Conservation (phyloP, 2,797 vertebrate species). For the Dipus sagitta region DNA sequence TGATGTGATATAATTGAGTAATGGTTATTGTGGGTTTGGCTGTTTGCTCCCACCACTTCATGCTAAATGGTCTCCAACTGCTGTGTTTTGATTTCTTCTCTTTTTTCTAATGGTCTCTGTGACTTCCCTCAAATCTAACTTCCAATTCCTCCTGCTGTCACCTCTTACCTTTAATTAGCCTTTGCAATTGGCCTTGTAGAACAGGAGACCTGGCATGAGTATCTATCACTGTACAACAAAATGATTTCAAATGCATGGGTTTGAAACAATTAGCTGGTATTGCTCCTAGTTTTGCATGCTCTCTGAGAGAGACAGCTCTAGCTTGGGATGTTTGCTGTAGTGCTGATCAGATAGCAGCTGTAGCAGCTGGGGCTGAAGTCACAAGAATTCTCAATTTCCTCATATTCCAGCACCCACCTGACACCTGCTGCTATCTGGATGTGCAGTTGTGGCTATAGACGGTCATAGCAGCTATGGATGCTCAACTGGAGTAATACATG, state of each 20-base stretch:
- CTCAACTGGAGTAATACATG: not conserved
- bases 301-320: not conserved
- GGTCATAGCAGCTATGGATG: not conserved
- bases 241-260: not conserved
- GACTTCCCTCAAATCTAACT: slow-evolving; percentile 17
- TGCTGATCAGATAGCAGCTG: slow-evolving; percentile 1
- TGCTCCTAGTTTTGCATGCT: not conserved
- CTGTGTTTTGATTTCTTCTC: slow-evolving; percentile 54
- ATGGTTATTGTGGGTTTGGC: not conserved
- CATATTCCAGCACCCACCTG: not conserved
- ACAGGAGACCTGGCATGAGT: not conserved
- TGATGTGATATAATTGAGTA: not conserved
- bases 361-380: not conserved
- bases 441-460: not conserved
- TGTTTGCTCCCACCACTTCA: not conserved
- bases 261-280: not conserved
- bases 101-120: slow-evolving; percentile 31
- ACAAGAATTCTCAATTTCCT: not conserved
- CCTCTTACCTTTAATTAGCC: slow-evolving; percentile 17
- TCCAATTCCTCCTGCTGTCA: not conserved
- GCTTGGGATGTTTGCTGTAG: not conserved
- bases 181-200: not conserved
- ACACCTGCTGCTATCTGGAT: no score
- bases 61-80: not conserved
- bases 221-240: not conserved